Conservation (phyloP, 2,113 vertebrate species). For the Lophotis ruficrista region DNA sequence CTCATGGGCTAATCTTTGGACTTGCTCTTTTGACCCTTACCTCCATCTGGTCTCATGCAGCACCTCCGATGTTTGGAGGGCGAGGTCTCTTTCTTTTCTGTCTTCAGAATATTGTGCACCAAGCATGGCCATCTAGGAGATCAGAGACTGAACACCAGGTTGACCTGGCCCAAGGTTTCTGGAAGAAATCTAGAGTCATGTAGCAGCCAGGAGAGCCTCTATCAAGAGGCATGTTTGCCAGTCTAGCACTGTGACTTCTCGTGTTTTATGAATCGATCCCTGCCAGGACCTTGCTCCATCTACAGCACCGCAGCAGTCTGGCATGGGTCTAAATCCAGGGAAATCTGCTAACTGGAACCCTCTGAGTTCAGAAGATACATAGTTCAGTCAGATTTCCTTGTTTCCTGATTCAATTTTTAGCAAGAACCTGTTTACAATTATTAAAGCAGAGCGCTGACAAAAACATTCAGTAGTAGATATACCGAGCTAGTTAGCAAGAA, state of each 20-base stretch:
- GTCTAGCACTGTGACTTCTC: neutral
- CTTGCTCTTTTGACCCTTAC: neutral
- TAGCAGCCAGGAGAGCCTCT: neutral
- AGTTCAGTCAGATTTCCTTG: neutral
- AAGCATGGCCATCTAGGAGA: neutral
- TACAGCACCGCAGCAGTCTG: neutral
- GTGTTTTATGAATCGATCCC: neutral
- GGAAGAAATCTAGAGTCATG: neutral
- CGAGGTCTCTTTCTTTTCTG: neutral
- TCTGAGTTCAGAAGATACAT: neutral
- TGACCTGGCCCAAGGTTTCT: neutral
- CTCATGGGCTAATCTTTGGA: neutral
- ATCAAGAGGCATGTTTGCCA: neutral
- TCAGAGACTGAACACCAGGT: neutral
- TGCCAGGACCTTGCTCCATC: neutral
- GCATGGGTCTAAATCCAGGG: neutral
- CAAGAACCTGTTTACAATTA: neutral
- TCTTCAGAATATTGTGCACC: neutral
- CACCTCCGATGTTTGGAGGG: neutral
- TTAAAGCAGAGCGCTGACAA: neutral
- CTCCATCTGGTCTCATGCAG: neutral
- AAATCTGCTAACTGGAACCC: neutral
- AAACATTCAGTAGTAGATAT: neutral
- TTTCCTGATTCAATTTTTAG: neutral
- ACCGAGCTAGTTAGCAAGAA: neutral